Evolutionary conservation across 1,140 invertebrate genomes (phyloP), one percentile per base, ranked within the genome.

Genomic region (Aphelenchoides besseyi): DNA sequence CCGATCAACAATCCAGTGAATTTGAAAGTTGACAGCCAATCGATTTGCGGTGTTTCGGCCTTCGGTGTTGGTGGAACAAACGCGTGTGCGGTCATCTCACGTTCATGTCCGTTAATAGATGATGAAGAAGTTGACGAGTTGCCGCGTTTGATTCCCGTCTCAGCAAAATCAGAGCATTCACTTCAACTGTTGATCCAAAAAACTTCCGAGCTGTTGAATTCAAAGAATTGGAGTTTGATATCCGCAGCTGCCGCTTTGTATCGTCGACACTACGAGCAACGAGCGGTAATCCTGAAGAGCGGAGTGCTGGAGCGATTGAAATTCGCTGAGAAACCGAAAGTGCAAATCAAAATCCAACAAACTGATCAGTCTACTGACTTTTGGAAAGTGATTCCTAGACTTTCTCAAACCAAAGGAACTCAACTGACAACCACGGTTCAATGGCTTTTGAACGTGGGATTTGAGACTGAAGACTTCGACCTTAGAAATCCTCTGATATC

Each of bases 51-150:
- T n/a, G 64, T 76, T 16, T 62, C 54, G 26, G 73, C 75, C 1
- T 76, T 76, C 26, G 80, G 80, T 1, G 78, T 82, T 0, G 71
- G 72, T 71, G 80, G 80, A 35, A 82, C 81, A 12, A 82, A 83
- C 57, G 79, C 79, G 0, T 79, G 74, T 55, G 76, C 78, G 2
- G 33, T 80, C 12, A 33, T 78, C 1, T 74, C 74, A 30, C 33
- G 23, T 0, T 12, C 8, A n/a, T 3, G 59, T 41, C 8, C 52
- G 26, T 67, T 32, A 28, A 2, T 8, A 61, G 28, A 70, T 3
- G 12, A 28, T n/a, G 26, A 70, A 74, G 29, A 35, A 64, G n/a
- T 30, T n/a, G 37, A 30, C 2, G 55, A 35, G 3, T 30, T 16
- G 52, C 57, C 28, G 33, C 26, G 32, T 18, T 41, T 69, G n/a